A percentile compares a stretch with the other conserved stretches of the same genome.
These are phyloP conservation scores for Arizona elegans DNA, from an alignment of 2,113 vertebrate genomes.

Conservation along the genomic window DNA sequence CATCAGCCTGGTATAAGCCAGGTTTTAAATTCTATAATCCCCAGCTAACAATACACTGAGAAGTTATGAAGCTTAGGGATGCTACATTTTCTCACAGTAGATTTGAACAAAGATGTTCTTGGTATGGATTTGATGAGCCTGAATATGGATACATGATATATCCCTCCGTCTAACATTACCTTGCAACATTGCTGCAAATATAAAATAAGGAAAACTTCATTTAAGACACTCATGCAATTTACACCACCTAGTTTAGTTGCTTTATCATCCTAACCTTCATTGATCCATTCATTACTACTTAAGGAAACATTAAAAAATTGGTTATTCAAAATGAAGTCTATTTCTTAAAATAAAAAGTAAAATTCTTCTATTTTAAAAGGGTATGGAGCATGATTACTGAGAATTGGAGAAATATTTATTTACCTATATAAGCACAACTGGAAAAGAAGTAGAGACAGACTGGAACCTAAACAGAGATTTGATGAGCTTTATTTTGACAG, in stretches of 20 bases:
- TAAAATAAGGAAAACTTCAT: background rate
- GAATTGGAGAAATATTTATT: background rate
- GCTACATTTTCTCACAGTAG: background rate
- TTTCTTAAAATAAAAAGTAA: conserved; percentile 1
- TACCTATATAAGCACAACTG: background rate
- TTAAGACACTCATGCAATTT: background rate
- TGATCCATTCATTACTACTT: background rate
- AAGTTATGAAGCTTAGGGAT: background rate
- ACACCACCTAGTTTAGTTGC: background rate
- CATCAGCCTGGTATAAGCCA: background rate
- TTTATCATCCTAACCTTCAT: background rate
- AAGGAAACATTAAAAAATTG: background rate
- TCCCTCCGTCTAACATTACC: background rate
- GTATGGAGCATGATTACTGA: background rate
- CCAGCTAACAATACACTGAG: background rate
- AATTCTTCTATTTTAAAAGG: background rate
- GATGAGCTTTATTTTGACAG: background rate
- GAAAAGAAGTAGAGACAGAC: background rate
- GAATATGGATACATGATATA: background rate
- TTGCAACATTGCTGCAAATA: background rate
- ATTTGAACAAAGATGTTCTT: background rate
- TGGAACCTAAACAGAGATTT: background rate
- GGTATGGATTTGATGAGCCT: background rate
- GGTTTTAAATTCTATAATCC: background rate
- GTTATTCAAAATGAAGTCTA: background rate